Conservation (phyloP, 2,113 vertebrate species). For the Poecilia latipinna region DNA sequence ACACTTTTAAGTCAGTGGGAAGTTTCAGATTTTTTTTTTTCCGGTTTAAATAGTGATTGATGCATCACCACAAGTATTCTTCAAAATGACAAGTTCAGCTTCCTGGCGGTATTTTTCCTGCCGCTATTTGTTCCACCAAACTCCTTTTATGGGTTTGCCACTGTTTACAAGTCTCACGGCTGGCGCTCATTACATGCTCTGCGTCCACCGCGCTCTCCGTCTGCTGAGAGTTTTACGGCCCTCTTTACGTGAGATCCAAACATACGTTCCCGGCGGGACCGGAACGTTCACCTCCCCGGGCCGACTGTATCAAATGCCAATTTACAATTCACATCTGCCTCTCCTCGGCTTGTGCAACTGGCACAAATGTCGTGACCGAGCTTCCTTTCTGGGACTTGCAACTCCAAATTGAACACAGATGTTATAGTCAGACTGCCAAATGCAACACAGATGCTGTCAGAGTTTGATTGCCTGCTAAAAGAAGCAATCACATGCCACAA, state of each 20-base stretch:
- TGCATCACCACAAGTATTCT: slow-evolving; percentile 32
- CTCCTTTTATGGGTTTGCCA: slow-evolving; percentile 24
- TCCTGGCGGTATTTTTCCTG: slow-evolving; percentile 4
- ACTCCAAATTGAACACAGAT: slow-evolving; percentile 24
- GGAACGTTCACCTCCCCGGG: slow-evolving; percentile 7
- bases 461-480: slow-evolving; percentile 44
- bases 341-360: slow-evolving; percentile 16
- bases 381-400: slow-evolving; percentile 5
- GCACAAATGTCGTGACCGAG: not conserved
- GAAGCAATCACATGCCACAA: slow-evolving; percentile 36
- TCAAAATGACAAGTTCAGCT: slow-evolving; percentile 36
- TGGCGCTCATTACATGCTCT: slow-evolving; percentile 25
- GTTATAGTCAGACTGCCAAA: slow-evolving; percentile 14
- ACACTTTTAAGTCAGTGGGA: not conserved
- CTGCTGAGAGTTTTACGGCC: slow-evolving; percentile 34
- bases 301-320: slow-evolving; percentile 15
- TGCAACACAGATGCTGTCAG: slow-evolving; percentile 40
- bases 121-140: slow-evolving; percentile 12
- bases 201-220: slow-evolving; percentile 9
- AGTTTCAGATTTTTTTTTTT: slow-evolving; percentile 10
- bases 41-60: slow-evolving; percentile 45
- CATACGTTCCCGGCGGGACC: slow-evolving; percentile 4
- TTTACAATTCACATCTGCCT: slow-evolving; percentile 37
- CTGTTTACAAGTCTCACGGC: slow-evolving; percentile 21
- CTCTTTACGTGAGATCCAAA: slow-evolving; percentile 49